Base-by-base conservation (phyloP, 2,888 invertebrate species). In the Chironomus tentans region DNA sequence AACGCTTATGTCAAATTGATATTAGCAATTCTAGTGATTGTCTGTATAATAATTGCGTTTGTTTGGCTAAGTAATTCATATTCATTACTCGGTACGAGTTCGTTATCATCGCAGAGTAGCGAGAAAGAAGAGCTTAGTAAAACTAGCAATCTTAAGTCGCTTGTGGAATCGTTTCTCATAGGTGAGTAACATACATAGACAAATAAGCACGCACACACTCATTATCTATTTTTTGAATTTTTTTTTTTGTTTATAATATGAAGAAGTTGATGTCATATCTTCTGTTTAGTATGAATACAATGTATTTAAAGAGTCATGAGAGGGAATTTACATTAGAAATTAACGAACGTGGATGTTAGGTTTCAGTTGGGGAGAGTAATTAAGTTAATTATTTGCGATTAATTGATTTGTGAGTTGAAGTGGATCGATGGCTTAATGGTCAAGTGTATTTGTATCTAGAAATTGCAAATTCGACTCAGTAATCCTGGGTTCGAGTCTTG, bases 211-310 rank as follows among this genome's bases (percentile, higher is more conserved):
- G 13, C 48, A 48, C n/a, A 48, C n/a, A n/a, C n/a, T 48, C n/a
- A 48, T 48, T 48, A 48, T 48, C 48, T 48, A 15, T 50, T 48
- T n/a, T n/a, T n/a, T n/a, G n/a, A n/a, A n/a, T n/a, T n/a, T n/a
- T n/a, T 48, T 12, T n/a, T n/a, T 48, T n/a, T 50, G 50, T 38
- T 38, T 50, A 50, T 15, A 50, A 50, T 56, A 1, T 47, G 13
- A 50, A 21, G 50, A 70, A 22, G 70, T 50, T 70, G 70, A 70
- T 70, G 70, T 70, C 70, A 70, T 48, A 21, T 70, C 18, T 21
- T 50, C 15, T 56, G 56, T 56, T 56, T 56, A 56, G 6, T 56
- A 10, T 56, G n/a, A 56, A 56, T 18, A 18, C 56, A 18, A 56
- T 56, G n/a, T 56, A 38, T 38, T 38, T 10, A 38, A 38, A 38